Evolutionary conservation across 30 jellyfish, hydroid and myxozoan genomes (phyloP), one percentile per base, ranked within the genome.

Genomic region (Calvadosia cruxmelitensis): DNA sequence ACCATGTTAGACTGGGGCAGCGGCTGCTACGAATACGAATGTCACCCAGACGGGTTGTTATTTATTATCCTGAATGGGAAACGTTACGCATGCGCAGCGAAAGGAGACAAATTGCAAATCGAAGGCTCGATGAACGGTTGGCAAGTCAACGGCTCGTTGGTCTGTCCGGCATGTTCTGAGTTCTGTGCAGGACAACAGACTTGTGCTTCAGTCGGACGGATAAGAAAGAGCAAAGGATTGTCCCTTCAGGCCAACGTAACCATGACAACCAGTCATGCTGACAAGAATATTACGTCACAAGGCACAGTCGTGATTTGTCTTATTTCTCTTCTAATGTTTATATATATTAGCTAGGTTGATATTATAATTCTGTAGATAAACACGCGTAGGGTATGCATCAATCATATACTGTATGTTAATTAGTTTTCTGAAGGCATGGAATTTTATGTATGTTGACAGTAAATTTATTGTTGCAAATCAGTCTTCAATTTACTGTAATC

Each of bases 1-100:
- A 85, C 96, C 0, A 85, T 85, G 96, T 72, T 85, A 13, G 96
- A 85, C 61, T 85, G 96, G 96, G 96, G 96, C 23, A 78, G 93
- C 57, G 96, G 96, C 0, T 85, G 96, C 51, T 85, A 85, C 61
- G 35, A 66, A 2, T 79, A 66, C 42, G 84, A 78, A 42, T 85
- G 96, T 68, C 50, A 83, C 0, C 61, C 42, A 51, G 75, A 72
- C 7, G 96, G 96, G 31, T 75, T 85, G 26, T 49, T 73, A 12
- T 29, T 85, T 29, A 32, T 53, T 27, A 74, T 85, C 3, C 20
- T 42, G 20, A 81, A 70, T 0, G 84, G 81, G 0, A 78, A 74
- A 70, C 74, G 69, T 27, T 79, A 78, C 53, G 75, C 3, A 20
- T 85, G 96, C 52, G 49, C 66, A 16, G 66, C 68, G 3, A 72